Base-by-base conservation (phyloP, 1,140 invertebrate species). In the Diuraphis noxia region DNA sequence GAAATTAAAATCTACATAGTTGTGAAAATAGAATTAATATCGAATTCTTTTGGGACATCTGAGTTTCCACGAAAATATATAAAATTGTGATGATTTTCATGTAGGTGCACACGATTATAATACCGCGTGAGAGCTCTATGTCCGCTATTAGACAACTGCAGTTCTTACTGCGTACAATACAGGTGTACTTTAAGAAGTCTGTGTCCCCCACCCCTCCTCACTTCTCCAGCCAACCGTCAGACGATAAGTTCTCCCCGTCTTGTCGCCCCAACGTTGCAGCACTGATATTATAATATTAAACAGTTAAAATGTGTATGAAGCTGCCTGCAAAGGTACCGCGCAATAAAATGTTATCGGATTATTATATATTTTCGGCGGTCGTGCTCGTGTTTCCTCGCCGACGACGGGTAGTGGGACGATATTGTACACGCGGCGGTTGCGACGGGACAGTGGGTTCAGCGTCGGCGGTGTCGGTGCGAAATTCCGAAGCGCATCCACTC, bases 401-500 rank as follows among this genome's bases (percentile, higher is more conserved):
- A 19, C n/a, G 56, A 34, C 13, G 56, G 4, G 13, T n/a, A 72
- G 56, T 13, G 56, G 56, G 56, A 72, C 30, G 56, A 72, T 72
- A n/a, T n/a, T n/a, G 79, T 38, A 38, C 23, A 40, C 36, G 36
- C 36, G 36, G 21, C 34, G 79, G 34, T 25, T 40, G 36, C 38
- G 36, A 38, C 25, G 30, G 40, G 40, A 25, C 56, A 36, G 63
- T 36, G n/a, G 56, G 56, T 72, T n/a, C 8, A n/a, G 30, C 36
- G 86, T n/a, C 36, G 86, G 36, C 25, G 38, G 56, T 49, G 49
- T 17, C 63, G 38, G n/a, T 34, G 63, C 40, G 21, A 77, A 77
- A 77, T 89, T n/a, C 34, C 72, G 21, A 82, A 91, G 89, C 89
- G 89, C 89, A 82, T 91, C 89, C 89, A 52, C 89, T 91, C 77